Evolutionary conservation across 92 coral and sea anemone genomes (phyloP).

Genomic region (Parazoanthus atlanticus): DNA sequence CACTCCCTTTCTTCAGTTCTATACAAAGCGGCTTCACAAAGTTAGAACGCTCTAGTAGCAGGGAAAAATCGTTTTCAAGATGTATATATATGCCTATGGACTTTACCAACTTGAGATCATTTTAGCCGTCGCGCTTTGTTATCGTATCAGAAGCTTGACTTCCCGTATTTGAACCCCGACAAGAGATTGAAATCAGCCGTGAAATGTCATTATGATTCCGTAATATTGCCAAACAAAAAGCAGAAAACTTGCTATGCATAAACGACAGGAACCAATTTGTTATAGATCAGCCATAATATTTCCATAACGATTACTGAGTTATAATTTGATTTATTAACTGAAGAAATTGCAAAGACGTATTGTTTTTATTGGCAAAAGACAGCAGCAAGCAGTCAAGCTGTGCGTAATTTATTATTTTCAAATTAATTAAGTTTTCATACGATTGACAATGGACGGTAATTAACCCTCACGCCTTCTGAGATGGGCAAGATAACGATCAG

Average conservation of each 20-base stretch:
- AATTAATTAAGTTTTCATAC: conserved; percentile 43
- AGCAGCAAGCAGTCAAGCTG: conserved; percentile 25
- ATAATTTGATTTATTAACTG: conserved; percentile 36
- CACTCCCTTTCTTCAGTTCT: conserved; percentile 13
- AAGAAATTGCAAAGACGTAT: conserved; percentile 14
- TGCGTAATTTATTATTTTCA: conserved; percentile 50
- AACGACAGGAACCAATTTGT: conserved; percentile 23
- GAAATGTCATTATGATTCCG: conserved; percentile 24
- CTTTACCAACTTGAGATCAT: neutral
- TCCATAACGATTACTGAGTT: conserved; percentile 32
- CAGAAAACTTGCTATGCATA: neutral
- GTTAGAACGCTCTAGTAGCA: conserved; percentile 39
- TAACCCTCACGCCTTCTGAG: conserved; percentile 40
- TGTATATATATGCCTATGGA: neutral
- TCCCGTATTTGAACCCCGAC: conserved; percentile 6
- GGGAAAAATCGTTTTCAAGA: neutral
- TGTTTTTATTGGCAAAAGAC: conserved; percentile 31
- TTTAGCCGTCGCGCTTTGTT: neutral
- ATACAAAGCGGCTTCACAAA: conserved; percentile 47
- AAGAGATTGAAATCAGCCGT: conserved; percentile 32
- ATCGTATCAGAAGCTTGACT: conserved; percentile 20
- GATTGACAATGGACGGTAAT: conserved; percentile 36
- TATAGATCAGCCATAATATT: conserved; percentile 12
- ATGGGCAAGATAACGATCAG: neutral
- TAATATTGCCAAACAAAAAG: conserved; percentile 22